Conservation (phyloP, 2,888 invertebrate species). For the Eristalinus aeneus region DNA sequence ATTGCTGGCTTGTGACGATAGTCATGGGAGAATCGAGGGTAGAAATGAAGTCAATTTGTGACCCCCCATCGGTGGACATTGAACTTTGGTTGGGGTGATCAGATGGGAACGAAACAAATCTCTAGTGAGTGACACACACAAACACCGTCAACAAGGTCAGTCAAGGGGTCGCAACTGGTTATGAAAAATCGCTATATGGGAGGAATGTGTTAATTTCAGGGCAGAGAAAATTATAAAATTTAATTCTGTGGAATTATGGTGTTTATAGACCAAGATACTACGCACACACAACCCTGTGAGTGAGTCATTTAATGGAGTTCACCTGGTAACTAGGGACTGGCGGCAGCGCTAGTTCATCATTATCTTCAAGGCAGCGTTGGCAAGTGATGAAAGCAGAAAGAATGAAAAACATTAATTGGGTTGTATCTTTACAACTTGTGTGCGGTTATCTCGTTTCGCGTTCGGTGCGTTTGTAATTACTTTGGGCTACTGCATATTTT, state of each 20-base stretch:
- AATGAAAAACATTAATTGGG: neutral
- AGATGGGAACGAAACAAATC: neutral
- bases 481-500: neutral
- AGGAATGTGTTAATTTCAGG: neutral
- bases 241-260: neutral
- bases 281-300: neutral
- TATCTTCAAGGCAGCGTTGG: neutral
- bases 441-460: neutral
- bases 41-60: neutral
- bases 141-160: neutral
- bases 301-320: slow-evolving; percentile 15
- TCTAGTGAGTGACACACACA: neutral
- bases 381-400: neutral
- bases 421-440: neutral
- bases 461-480: neutral
- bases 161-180: neutral
- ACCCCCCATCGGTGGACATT: neutral
- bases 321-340: slow-evolving; percentile 26
- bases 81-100: neutral
- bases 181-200: neutral
- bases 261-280: neutral
- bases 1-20: neutral
- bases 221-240: neutral
- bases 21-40: neutral
- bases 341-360: neutral